phyloP scores from a whole-genome alignment of 2,888 invertebrate genomes.

The Erebia palarica region DNA sequence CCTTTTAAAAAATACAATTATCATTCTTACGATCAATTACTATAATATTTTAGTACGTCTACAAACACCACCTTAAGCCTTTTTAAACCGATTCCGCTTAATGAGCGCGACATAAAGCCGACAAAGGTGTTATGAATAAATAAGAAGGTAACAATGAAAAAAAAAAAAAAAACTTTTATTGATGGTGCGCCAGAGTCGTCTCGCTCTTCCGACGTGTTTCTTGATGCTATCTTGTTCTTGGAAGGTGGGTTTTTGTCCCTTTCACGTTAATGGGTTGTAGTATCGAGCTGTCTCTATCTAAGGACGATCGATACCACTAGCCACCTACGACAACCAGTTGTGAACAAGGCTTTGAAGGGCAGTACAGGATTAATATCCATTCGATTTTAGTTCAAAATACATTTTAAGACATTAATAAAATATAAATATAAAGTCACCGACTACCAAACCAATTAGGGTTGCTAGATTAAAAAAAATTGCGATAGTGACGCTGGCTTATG shows the following conservation, averaged over 20 bases:
- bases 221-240: constrained; percentile 78
- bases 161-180: constrained; percentile 57
- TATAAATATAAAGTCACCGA: too few species aligned
- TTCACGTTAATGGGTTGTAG: constrained; percentile 39
- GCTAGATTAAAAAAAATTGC: too few species aligned
- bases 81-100: constrained; percentile 58
- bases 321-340: constrained; percentile 67
- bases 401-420: too few species aligned
- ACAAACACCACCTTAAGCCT: constrained; percentile 34
- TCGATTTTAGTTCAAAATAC: not conserved
- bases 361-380: constrained; percentile 49
- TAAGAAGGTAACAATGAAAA: constrained; percentile 64
- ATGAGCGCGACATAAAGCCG: constrained; percentile 66
- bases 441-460: too few species aligned
- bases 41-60: not conserved
- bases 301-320: constrained; percentile 72
- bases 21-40: not conserved
- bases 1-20: too few species aligned
- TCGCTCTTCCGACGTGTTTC: constrained; percentile 64
- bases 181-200: constrained; percentile 69
- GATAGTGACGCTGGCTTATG: too few species aligned
- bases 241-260: constrained; percentile 60
- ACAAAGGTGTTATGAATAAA: constrained; percentile 81
- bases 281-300: constrained; percentile 51
- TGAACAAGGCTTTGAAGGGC: constrained; percentile 48